These are phyloP conservation scores for Drosophila maculinotata DNA, from an alignment of 2,888 invertebrate genomes.

Conservation along the genomic window DNA sequence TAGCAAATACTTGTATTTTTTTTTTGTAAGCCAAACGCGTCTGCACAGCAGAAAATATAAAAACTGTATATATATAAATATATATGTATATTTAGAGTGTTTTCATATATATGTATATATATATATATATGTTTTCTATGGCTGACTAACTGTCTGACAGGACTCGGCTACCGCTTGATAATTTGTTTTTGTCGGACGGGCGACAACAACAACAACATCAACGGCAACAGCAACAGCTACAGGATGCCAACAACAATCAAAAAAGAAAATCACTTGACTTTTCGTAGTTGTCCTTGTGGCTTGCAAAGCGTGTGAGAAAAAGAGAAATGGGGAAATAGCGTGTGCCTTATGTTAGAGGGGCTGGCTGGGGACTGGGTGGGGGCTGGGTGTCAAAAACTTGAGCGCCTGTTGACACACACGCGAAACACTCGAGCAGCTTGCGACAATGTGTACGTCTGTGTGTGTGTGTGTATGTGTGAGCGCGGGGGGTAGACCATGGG, in stretches of 20 bases:
- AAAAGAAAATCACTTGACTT: constrained; percentile 70
- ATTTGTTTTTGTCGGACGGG: constrained; percentile 48
- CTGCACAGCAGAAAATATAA: neutral
- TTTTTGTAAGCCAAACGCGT: constrained; percentile 1
- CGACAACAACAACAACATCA: constrained; percentile 20
- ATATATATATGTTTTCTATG: constrained; percentile 7
- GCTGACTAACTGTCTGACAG: constrained; percentile 44
- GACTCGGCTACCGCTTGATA: constrained; percentile 33
- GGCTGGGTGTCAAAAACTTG: constrained; percentile 61
- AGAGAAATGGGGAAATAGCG: neutral
- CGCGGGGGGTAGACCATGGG: too few relatives aligned
- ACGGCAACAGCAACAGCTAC: constrained; percentile 15
- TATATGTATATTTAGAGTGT: neutral
- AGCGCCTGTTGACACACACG: constrained; percentile 70
- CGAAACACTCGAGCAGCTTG: constrained; percentile 49
- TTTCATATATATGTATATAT: neutral
- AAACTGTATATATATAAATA: neutral
- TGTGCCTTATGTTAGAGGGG: neutral
- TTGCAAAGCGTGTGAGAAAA: constrained; percentile 42
- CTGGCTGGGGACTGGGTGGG: constrained; percentile 9
- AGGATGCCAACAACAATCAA: constrained; percentile 39
- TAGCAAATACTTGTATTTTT: constrained; percentile 4
- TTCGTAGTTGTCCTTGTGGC: constrained; percentile 69
- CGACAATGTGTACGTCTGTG: neutral
- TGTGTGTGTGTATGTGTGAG: neutral